These are phyloP conservation scores for Dynastes hyllus DNA, from an alignment of 2,888 invertebrate genomes.

Conservation along the genomic window DNA sequence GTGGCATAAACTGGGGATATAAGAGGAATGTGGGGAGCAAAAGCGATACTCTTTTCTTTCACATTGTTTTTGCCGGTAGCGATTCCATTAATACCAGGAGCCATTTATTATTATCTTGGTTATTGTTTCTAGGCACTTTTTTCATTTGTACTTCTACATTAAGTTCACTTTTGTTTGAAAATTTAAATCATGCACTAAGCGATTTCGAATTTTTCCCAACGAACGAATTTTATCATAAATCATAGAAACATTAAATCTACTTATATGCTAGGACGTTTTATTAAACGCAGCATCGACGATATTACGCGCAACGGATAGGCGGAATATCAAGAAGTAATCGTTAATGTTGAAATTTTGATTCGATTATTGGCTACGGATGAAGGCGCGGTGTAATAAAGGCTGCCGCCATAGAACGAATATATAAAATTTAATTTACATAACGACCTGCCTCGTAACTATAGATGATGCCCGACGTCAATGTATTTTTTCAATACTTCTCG, in stretches of 20 bases:
- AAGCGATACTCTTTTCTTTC: no score
- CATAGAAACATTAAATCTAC: conserved; percentile 35
- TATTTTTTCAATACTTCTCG: conserved; percentile 25
- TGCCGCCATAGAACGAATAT: conserved; percentile 30
- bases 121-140: no score
- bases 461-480: conserved; percentile 9
- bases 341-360: conserved; percentile 46
- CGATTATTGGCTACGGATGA: conserved; percentile 37
- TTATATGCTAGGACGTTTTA: conserved; percentile 36
- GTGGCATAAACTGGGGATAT: no score
- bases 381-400: conserved; percentile 27
- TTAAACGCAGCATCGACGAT: conserved; percentile 38
- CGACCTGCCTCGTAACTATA: conserved; percentile 36
- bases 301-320: conserved; percentile 36
- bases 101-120: no score
- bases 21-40: no score
- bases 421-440: conserved; percentile 48
- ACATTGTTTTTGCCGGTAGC: no score
- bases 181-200: conserved; percentile 8
- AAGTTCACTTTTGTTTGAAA: background rate
- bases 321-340: conserved; percentile 43
- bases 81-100: no score
- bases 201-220: conserved; percentile 24
- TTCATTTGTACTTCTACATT: no score
- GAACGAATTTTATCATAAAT: conserved; percentile 27